Evolutionary conservation across 2,113 vertebrate genomes (phyloP), one percentile per base, ranked within the genome.

Genomic region (Guaruba guarouba): DNA sequence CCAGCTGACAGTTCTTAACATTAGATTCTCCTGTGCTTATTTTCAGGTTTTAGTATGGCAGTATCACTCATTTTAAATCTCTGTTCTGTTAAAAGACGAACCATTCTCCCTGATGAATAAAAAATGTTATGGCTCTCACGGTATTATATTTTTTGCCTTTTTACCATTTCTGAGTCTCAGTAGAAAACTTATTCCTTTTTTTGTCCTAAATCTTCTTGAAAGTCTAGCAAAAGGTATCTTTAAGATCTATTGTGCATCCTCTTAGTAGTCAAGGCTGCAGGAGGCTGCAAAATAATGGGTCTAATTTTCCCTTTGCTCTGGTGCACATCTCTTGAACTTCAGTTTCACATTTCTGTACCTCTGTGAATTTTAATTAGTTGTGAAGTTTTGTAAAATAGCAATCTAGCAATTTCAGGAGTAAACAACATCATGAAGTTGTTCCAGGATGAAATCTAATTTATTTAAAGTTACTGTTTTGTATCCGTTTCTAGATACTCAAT

Each of bases 21-120:
- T 73, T 94, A 86, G 19, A 63, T 73, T 92, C 49, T 90, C 25
- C 41, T 46, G 28, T 92, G 79, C 88, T 93, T 94, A 87, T 88
- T 91, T 96, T 91, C 78, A 85, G 81, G 54, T 39, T 76, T 63
- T 82, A 73, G 91, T 79, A 66, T 46, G 64, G 44, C 33, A 68
- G 31, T 91, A 89, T 85, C 85, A 73, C 31, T 87, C 33, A 70
- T 91, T 85, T 94, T 69, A 82, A 88, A 80, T 82, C 24, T 92
- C n/a, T 70, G 6, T 77, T 89, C 83, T 82, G 16, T 71, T 96
- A 68, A 94, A 94, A 69, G 70, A 66, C 57, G 74, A 89, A 41
- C 44, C 63, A 49, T 82, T 79, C 35, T 84, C 39, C 61, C 13
- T 73, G 92, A 89, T 82, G 31, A 92, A 62, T 96, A 17, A 92